phyloP scores from a whole-genome alignment of 2,888 invertebrate species.

The Watsonalla binaria region DNA sequence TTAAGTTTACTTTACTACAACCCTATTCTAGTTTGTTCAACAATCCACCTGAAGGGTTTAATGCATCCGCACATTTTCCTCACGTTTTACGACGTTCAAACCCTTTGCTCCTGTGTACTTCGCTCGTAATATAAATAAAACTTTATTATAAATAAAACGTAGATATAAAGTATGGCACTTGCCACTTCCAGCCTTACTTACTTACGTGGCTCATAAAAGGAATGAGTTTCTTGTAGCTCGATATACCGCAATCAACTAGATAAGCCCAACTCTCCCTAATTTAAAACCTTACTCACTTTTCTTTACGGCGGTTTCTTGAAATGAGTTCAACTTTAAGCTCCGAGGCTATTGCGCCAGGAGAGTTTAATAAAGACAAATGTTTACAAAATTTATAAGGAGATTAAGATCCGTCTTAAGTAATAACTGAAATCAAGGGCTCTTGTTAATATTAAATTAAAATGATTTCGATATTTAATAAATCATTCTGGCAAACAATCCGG shows the following conservation, averaged over 20 bases:
- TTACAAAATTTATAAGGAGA: neutral
- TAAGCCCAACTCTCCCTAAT: constrained; percentile 43
- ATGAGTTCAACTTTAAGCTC: constrained; percentile 19
- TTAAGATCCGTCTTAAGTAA: neutral
- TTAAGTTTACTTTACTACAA: neutral
- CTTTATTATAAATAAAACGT: neutral
- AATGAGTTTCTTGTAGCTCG: constrained; percentile 28
- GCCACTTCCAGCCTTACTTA: constrained; percentile 25
- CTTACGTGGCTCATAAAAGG: constrained; percentile 32
- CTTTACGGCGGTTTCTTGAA: constrained; percentile 28
- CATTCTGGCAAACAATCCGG: too few species aligned
- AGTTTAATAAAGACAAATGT: neutral
- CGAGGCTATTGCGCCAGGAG: neutral
- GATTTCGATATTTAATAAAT: too few species aligned
- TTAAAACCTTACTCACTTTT: constrained; percentile 49
- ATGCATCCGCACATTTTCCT: neutral
- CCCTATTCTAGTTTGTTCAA: neutral
- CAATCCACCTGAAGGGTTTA: neutral
- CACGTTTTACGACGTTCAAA: neutral
- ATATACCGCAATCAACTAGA: constrained; percentile 52
- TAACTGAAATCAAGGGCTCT: too few species aligned
- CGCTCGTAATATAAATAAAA: neutral
- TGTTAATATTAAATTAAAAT: too few species aligned
- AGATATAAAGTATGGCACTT: neutral
- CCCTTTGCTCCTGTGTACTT: neutral